These are phyloP conservation scores for Eristalis pertinax DNA, from an alignment of 2,888 invertebrate genomes.

Conservation along the genomic window DNA sequence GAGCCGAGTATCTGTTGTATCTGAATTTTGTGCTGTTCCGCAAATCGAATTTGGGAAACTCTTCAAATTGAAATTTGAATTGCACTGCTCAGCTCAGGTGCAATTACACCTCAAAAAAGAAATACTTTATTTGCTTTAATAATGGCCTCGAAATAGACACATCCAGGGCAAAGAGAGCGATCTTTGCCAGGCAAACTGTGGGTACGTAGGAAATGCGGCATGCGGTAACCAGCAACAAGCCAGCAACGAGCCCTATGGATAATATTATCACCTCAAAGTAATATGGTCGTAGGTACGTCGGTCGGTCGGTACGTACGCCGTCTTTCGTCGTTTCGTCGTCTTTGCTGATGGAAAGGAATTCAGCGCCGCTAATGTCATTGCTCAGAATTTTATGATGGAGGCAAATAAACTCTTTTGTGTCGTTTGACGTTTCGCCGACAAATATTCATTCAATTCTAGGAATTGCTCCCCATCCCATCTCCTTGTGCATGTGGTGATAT, in stretches of 20 bases:
- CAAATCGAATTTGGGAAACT: conserved; percentile 54
- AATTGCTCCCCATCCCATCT: conserved; percentile 49
- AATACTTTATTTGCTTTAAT: conserved; percentile 18
- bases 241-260: conserved; percentile 5
- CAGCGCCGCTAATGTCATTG: conserved; percentile 64
- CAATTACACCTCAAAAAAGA: conserved; percentile 13
- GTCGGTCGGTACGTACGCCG: neutral
- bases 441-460: conserved; percentile 59
- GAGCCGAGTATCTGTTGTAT: neutral
- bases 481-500: neutral
- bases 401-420: conserved; percentile 65
- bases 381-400: conserved; percentile 60
- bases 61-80: conserved; percentile 17
- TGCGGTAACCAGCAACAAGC: neutral
- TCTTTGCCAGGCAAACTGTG: neutral
- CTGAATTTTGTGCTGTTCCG: neutral
- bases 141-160: neutral
- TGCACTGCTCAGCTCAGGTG: conserved; percentile 17
- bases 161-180: neutral
- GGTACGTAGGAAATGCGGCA: neutral
- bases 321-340: conserved; percentile 5
- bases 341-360: conserved; percentile 30
- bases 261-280: conserved; percentile 17
- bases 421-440: conserved; percentile 57
- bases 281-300: neutral